A percentile compares a stretch with the other conserved stretches of the same genome.
These are phyloP conservation scores for Drosophila anomalata DNA, from an alignment of 2,888 invertebrate genomes.

Conservation along the genomic window DNA sequence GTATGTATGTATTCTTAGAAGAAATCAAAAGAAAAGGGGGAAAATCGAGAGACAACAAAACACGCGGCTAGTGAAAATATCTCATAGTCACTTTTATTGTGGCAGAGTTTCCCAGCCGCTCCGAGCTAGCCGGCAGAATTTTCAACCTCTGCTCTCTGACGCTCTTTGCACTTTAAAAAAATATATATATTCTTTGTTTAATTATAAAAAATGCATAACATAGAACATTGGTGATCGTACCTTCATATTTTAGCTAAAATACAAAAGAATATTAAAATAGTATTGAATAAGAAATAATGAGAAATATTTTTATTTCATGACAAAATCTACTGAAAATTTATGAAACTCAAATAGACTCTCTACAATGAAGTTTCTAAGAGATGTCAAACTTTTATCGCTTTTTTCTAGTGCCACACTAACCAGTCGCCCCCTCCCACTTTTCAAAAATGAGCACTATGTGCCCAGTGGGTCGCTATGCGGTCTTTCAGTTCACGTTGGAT, in stretches of 20 bases:
- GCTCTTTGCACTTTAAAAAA: constrained; percentile 10
- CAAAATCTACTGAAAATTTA: no score
- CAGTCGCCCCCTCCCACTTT: constrained; percentile 8
- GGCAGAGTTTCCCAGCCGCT: constrained; percentile 39
- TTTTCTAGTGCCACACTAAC: constrained; percentile 42
- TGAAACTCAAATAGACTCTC: no score
- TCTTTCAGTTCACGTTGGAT: constrained; percentile 67
- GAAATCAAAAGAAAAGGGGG: constrained; percentile 1
- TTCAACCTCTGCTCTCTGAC: constrained; percentile 10
- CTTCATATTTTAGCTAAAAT: no score
- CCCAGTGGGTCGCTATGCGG: constrained; percentile 50
- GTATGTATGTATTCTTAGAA: background rate
- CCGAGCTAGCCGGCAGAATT: constrained; percentile 52
- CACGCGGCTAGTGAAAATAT: constrained; percentile 30
- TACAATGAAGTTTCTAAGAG: background rate
- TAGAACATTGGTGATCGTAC: no score
- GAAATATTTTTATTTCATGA: no score
- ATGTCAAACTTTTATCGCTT: background rate
- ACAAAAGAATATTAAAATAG: no score
- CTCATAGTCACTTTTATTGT: constrained; percentile 17
- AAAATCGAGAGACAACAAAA: constrained; percentile 22
- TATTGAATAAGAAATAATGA: no score
- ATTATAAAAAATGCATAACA: no score
- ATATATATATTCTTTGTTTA: no score
- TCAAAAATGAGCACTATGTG: constrained; percentile 24